A percentile compares a stretch with the other conserved stretches of the same genome.
phyloP scores from a whole-genome alignment of 2,797 vertebrate genomes.

The Dermochelys coriacea region DNA sequence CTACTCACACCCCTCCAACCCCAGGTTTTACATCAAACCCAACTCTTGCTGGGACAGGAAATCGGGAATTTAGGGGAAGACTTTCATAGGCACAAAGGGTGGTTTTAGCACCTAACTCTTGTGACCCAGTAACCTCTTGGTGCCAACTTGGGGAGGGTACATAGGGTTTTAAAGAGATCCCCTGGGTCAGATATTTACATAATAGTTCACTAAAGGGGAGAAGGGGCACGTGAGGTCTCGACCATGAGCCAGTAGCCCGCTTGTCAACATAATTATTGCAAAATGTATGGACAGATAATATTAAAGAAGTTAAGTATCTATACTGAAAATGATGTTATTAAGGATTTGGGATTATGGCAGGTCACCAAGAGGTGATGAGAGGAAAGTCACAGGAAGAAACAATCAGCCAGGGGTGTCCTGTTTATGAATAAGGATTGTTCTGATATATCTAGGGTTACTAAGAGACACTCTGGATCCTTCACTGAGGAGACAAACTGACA shows the following conservation, averaged over 20 bases:
- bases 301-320: neutral
- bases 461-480: neutral
- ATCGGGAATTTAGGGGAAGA: neutral
- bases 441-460: neutral
- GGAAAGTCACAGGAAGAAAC: neutral
- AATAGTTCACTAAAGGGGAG: neutral
- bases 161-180: neutral
- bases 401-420: neutral
- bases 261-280: neutral
- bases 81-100: neutral
- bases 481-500: neutral
- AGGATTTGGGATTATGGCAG: neutral
- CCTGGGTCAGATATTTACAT: neutral
- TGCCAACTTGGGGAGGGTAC: neutral
- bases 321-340: neutral
- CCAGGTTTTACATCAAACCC: neutral
- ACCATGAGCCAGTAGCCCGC: neutral
- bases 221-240: neutral
- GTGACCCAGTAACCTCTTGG: neutral
- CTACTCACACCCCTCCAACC: neutral
- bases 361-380: neutral
- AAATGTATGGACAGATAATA: neutral
- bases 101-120: neutral
- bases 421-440: neutral
- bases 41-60: neutral